Evolutionary conservation across 1,140 invertebrate genomes (phyloP).

Genomic region (Bombus vancouverensis): DNA sequence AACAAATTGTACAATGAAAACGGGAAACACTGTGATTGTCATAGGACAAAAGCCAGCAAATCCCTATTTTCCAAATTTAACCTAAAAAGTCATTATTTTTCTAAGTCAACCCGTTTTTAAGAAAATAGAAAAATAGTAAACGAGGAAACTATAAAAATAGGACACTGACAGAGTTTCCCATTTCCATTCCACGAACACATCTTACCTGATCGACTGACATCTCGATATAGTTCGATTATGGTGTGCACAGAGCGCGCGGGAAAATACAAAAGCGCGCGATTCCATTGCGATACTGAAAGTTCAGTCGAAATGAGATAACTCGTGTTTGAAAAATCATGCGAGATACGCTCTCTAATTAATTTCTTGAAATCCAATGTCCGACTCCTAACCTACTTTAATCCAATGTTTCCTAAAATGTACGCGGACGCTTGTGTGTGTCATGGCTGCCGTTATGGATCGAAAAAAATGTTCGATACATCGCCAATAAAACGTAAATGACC

Average conservation of each 20-base stretch:
- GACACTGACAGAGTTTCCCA: not conserved
- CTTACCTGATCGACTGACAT: not conserved
- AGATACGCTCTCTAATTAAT: constrained; percentile 32
- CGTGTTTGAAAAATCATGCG: not conserved
- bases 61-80: not conserved
- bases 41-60: too few species aligned
- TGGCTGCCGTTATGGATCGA: not conserved
- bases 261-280: not conserved
- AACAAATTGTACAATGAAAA: not conserved
- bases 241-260: too few species aligned
- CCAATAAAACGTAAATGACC: constrained; percentile 35
- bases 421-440: not conserved
- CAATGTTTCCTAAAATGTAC: not conserved
- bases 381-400: not conserved
- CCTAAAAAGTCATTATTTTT: constrained; percentile 32
- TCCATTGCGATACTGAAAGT: not conserved
- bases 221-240: not conserved
- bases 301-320: not conserved
- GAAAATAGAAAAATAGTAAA: not conserved
- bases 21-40: not conserved
- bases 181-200: not conserved
- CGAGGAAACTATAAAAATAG: not conserved
- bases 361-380: not conserved
- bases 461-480: constrained; percentile 38
- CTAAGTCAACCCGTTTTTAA: not conserved